phyloP scores from a whole-genome alignment of 2,888 invertebrate species.

The Synanthedon formicaeformis region DNA sequence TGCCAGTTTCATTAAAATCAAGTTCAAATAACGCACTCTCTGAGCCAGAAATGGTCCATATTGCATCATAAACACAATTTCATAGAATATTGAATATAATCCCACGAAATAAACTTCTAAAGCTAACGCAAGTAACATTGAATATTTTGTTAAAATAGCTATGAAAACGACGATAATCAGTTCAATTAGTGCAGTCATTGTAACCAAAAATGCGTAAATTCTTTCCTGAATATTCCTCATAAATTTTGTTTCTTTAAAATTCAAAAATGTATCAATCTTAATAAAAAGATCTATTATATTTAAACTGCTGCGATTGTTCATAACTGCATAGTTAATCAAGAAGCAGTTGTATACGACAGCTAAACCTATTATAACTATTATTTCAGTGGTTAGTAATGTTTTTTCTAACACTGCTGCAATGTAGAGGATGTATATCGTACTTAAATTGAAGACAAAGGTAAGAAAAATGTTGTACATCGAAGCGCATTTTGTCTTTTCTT shows the following conservation, averaged over 20 bases:
- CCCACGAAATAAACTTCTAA: background rate
- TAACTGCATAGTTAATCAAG: conserved; percentile 24
- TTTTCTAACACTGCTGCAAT: conserved; percentile 13
- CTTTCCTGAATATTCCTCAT: conserved; percentile 27
- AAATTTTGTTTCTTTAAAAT: conserved; percentile 34
- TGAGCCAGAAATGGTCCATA: conserved; percentile 16
- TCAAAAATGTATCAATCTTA: conserved; percentile 35
- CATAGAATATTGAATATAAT: background rate
- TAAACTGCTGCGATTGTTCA: conserved; percentile 19
- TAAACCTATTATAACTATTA: conserved; percentile 21
- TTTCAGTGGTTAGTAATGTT: conserved; percentile 25
- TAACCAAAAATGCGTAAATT: conserved; percentile 10
- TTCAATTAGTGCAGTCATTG: background rate
- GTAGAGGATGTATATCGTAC: conserved; percentile 18
- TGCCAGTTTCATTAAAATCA: conserved; percentile 33
- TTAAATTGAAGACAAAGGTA: background rate
- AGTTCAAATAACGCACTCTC: conserved; percentile 38
- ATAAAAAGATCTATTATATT: conserved; percentile 14
- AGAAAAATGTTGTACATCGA: conserved; percentile 15
- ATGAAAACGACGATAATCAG: background rate
- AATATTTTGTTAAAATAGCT: background rate
- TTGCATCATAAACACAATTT: background rate
- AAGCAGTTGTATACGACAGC: conserved; percentile 20
- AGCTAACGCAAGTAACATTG: no score
- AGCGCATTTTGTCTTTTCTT: conserved; percentile 16